Evolutionary conservation across 2,797 vertebrate species (phyloP).

Genomic region (Urocyon cinereoargenteus): DNA sequence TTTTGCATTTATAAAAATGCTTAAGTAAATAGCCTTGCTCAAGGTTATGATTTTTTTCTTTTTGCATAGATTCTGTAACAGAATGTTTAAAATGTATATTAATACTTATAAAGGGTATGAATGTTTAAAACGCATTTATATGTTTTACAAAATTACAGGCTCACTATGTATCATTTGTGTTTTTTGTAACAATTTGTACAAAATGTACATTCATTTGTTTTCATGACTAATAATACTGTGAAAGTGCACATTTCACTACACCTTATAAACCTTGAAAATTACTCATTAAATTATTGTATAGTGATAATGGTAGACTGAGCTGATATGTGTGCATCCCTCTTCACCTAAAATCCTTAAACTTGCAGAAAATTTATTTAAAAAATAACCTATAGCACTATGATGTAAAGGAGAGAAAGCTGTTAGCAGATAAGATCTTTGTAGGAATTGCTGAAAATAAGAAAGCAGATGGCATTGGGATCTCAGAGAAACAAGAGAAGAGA

Average conservation of each 20-base stretch:
- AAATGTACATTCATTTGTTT: neutral
- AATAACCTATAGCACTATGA: neutral
- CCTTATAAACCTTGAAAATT: slow-evolving; percentile 10
- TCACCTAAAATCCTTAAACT: slow-evolving; percentile 31
- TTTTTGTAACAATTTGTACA: neutral
- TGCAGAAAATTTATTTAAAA: neutral
- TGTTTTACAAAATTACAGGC: neutral
- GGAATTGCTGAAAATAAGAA: slow-evolving; percentile 50
- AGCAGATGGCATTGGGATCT: neutral
- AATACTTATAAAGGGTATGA: neutral
- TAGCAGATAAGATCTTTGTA: neutral
- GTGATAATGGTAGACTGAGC: neutral
- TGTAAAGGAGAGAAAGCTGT: neutral
- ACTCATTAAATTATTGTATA: slow-evolving; percentile 24
- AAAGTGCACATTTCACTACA: neutral
- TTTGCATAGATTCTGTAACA: neutral
- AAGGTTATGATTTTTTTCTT: neutral
- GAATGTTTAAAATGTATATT: neutral
- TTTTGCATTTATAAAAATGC: neutral
- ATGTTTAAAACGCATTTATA: neutral
- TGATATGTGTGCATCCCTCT: neutral
- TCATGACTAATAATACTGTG: neutral
- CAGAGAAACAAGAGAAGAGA: slow-evolving; percentile 8
- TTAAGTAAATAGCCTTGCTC: neutral
- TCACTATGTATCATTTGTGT: neutral